phyloP scores from a whole-genome alignment of 1,140 invertebrate species.

The Brachionus sp. region DNA sequence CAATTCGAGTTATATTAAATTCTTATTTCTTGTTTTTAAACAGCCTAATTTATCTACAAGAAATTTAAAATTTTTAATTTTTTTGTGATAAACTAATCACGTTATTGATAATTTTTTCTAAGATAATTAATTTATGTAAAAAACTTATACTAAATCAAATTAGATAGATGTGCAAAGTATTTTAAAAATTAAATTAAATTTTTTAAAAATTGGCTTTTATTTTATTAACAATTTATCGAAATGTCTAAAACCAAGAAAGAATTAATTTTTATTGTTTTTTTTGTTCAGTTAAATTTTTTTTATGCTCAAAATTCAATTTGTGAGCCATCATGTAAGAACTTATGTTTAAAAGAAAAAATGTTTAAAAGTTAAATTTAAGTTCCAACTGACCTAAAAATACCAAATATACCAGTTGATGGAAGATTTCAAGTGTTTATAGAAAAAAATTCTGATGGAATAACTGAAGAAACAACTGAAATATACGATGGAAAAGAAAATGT shows the following conservation, averaged over 20 bases:
- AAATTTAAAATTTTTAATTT: not conserved
- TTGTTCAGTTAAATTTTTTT: not conserved
- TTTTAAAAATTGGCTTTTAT: not conserved
- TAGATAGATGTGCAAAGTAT: not conserved
- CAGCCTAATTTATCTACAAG: not conserved
- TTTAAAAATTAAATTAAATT: not conserved
- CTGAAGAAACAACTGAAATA: conserved; percentile 16
- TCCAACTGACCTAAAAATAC: not conserved
- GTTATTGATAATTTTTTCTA: not conserved
- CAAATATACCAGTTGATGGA: not conserved
- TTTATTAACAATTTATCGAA: not conserved
- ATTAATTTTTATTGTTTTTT: not conserved
- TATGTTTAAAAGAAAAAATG: not conserved
- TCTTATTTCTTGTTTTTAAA: not conserved
- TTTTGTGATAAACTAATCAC: not conserved
- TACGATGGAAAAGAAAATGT: not conserved
- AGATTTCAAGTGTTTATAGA: conserved; percentile 5
- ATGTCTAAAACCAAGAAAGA: not conserved
- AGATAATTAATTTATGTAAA: not conserved
- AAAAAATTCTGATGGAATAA: conserved; percentile 1
- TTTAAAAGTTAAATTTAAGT: not conserved
- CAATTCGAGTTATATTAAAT: not conserved
- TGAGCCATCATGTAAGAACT: not conserved
- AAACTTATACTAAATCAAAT: not conserved
- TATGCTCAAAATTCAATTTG: not conserved